phyloP scores from a whole-genome alignment of 2,113 vertebrate species.

The Atlantisia rogersi region DNA sequence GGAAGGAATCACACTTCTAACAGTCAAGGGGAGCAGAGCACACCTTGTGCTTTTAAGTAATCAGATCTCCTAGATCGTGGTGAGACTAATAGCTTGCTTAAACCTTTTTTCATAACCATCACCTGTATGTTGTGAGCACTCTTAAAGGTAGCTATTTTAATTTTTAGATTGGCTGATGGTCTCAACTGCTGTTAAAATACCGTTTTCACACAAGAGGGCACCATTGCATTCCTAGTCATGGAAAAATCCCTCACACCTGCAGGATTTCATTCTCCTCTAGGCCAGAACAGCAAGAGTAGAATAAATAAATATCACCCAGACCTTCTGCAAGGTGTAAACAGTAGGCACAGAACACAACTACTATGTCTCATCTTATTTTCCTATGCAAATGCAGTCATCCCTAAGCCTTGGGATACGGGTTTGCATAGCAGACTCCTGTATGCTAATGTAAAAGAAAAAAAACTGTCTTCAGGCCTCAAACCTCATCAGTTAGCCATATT shows the following conservation, averaged over 20 bases:
- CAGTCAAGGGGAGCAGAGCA: neutral
- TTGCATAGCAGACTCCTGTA: neutral
- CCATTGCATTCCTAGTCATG: constrained; percentile 43
- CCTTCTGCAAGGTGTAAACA: neutral
- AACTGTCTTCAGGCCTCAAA: neutral
- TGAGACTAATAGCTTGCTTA: neutral
- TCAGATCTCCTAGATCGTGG: neutral
- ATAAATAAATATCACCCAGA: neutral
- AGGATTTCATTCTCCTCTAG: neutral
- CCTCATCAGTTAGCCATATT: neutral
- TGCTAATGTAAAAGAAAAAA: neutral
- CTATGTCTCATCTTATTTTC: neutral
- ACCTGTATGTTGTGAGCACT: neutral
- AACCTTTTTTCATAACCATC: neutral
- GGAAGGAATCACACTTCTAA: neutral
- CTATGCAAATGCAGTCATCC: neutral
- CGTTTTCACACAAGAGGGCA: constrained; percentile 62
- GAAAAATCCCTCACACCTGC: neutral
- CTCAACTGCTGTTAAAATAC: neutral
- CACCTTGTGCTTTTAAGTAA: neutral
- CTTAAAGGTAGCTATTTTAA: neutral
- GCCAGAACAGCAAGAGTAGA: neutral
- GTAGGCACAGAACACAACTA: neutral
- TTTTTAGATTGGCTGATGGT: neutral
- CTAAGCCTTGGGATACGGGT: neutral